Conservation (phyloP, 2,888 invertebrate species). For the Abrostola triplasia region DNA sequence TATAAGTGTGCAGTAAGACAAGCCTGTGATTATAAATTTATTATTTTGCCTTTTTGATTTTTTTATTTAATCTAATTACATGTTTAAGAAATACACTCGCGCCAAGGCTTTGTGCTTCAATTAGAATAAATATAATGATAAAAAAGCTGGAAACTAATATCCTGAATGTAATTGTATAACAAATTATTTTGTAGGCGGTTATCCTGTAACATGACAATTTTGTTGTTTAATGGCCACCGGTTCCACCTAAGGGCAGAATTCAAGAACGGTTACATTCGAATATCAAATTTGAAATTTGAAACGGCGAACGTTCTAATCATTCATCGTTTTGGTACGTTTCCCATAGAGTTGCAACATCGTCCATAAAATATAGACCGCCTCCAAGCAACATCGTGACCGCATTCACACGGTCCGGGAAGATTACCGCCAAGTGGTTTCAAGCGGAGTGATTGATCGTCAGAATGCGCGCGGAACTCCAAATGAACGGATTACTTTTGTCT, state of each 20-base stretch:
- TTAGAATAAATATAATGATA: neutral
- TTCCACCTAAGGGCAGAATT: conserved; percentile 25
- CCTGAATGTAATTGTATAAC: neutral
- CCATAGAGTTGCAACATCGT: conserved; percentile 77
- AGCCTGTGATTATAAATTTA: conserved; percentile 25
- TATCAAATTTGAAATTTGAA: conserved; percentile 50
- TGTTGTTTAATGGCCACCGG: conserved; percentile 18
- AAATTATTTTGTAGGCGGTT: neutral
- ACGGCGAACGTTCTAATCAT: conserved; percentile 54
- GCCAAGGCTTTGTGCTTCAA: neutral
- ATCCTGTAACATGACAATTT: neutral
- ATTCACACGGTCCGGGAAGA: conserved; percentile 82
- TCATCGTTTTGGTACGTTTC: conserved; percentile 64
- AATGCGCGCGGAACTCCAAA: conserved; percentile 72
- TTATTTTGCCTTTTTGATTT: conserved; percentile 1
- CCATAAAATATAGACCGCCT: conserved; percentile 78
- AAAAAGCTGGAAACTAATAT: too few relatives aligned
- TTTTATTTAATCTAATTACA: conserved; percentile 13
- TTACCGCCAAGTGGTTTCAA: conserved; percentile 78
- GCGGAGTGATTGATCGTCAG: conserved; percentile 81
- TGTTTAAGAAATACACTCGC: neutral
- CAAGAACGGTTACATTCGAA: conserved; percentile 31
- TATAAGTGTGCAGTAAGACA: conserved; percentile 3
- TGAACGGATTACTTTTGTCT: conserved; percentile 79
- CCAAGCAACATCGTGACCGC: conserved; percentile 75